Conservation (phyloP, 2,888 invertebrate genomes). For the Chelonus formosanus region DNA sequence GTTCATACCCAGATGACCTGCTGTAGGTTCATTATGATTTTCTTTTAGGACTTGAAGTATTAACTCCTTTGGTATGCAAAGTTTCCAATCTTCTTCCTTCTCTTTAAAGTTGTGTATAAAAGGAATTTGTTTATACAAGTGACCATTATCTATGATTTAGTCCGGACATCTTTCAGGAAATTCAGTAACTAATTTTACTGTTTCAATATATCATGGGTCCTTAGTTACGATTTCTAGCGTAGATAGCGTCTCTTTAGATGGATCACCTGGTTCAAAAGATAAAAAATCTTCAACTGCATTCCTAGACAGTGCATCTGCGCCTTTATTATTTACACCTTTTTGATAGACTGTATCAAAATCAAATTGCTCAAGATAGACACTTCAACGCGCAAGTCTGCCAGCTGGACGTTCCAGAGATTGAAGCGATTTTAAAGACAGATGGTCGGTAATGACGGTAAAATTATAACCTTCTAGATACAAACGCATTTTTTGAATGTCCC, state of each 20-base stretch:
- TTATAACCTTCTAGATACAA: no score
- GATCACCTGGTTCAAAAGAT: background rate
- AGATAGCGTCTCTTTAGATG: background rate
- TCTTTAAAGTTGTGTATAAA: slow-evolving; percentile 27
- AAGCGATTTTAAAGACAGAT: slow-evolving; percentile 25
- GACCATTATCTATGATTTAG: slow-evolving; percentile 42
- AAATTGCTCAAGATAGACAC: slow-evolving; percentile 21
- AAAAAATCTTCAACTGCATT: no score
- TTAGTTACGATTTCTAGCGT: background rate
- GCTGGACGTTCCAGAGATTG: slow-evolving; percentile 6
- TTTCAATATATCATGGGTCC: background rate
- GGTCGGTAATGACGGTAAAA: no score
- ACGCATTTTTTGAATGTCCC: no score
- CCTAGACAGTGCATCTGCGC: slow-evolving; percentile 32
- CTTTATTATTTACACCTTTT: slow-evolving; percentile 14
- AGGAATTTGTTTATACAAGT: slow-evolving; percentile 28
- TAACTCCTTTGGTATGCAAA: slow-evolving; percentile 24
- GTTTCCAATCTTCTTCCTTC: slow-evolving; percentile 38
- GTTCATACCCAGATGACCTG: slow-evolving; percentile 39
- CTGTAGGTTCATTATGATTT: slow-evolving; percentile 36
- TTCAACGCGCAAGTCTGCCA: slow-evolving; percentile 27
- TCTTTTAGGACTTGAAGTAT: slow-evolving; percentile 17
- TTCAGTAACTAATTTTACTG: background rate
- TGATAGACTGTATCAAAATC: slow-evolving; percentile 23
- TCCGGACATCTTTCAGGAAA: slow-evolving; percentile 13